Evolutionary conservation across 2,888 invertebrate species (phyloP), one percentile per base, ranked within the genome.

Genomic region (Furcula furcula): DNA sequence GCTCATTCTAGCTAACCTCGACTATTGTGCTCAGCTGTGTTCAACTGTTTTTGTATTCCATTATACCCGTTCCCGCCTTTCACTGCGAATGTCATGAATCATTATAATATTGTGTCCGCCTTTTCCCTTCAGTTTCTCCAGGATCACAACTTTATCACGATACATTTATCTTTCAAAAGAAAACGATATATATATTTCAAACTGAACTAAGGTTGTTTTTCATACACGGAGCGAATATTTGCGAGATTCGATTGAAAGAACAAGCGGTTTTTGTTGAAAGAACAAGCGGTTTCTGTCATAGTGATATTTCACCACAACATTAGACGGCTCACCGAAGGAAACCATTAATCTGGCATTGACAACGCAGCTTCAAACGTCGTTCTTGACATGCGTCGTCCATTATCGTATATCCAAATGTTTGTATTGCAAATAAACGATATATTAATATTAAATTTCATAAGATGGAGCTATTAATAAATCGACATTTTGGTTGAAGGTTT

Each of bases 11-110:
- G 40, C 57, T 68, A 76, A 69, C 79, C 76, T 75, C 70, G 67
- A 43, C 72, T 57, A 75, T 82, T 83, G 75, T 79, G 38, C 51
- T 40, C 35, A 62, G 65, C 69, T 65, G 73, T 69, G 70, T 74
- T 66, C 56, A 53, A 55, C 55, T 55, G 65, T 65, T 65, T 70
- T 65, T 67, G 59, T 64, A 50, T 55, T 57, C 45, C 34, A 64
- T 65, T 59, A 56, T 62, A 42, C 34, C 41, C 21, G 43, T 29
- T 31, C 34, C 33, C 37, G 47, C 42, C 15, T 59, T 53, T 52
- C 52, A 40, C 50, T 55, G 15, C 23, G 37, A 46, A 36, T 31
- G 49, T 45, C 38, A 42, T 59, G 46, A 57, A 58, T 54, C 41
- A 58, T 55, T 53, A 22, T 45, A 29, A 34, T 45, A 52, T 31